Base-by-base conservation (phyloP, 2,113 vertebrate genomes). In the Eudyptes chrysolophus region DNA sequence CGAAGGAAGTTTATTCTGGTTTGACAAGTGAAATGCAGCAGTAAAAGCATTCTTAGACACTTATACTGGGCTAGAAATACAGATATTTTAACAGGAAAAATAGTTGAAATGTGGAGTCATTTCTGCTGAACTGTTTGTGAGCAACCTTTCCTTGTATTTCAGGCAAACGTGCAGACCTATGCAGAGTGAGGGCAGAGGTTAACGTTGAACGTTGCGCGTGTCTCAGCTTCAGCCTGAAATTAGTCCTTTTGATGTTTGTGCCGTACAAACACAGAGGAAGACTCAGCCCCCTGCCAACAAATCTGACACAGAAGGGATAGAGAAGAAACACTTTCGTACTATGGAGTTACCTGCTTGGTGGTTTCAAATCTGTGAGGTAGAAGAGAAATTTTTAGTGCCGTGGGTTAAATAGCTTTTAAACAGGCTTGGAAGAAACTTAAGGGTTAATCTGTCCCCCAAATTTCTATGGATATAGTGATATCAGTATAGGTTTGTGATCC, bases 1-100 rank as follows among this genome's bases (percentile, higher is more conserved):
- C 13, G 12, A 75, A 92, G 76, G 90, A 95, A 94, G 88, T 90
- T 96, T 94, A 64, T 94, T 89, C 57, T 87, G 66, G 34, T 95
- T 92, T 89, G 65, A 95, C 77, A 87, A 95, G 84, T 95, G 74
- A 95, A 76, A 89, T 82, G 77, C 62, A 61, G 60, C 58, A 54
- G 89, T 87, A 79, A 92, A 92, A 91, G 74, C 83, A 54, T 91
- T 96, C 58, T 89, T 65, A 93, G 66, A 25, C 30, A 42, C 48
- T 91, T 91, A n/a, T 7, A 69, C 44, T 72, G 44, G 30, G 26
- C 71, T 95, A 75, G 74, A 85, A 93, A 84, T 80, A 66, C 20
- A 38, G 70, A 25, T 76, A 81, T 40, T 92, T 79, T 62, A 88
- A 57, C 34, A 86, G 24, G 58, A 84, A 79, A 68, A 82, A 10